phyloP scores from a whole-genome alignment of 2,113 vertebrate species.

The Psilopogon haemacephalus region DNA sequence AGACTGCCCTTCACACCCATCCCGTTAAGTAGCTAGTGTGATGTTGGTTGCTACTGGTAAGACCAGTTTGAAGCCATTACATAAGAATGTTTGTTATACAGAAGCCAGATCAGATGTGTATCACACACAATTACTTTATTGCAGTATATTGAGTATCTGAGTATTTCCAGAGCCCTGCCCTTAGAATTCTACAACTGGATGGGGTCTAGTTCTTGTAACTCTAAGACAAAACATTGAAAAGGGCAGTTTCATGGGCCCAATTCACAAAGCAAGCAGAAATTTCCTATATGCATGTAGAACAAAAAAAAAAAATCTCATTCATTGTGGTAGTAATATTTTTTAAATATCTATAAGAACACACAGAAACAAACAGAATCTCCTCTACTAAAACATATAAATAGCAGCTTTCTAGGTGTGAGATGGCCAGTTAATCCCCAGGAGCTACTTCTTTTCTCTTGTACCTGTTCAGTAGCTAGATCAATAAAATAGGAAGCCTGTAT shows the following conservation, averaged over 20 bases:
- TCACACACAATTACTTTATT: neutral
- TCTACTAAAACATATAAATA: neutral
- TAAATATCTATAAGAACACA: neutral
- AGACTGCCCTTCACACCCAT: slow-evolving; percentile 13
- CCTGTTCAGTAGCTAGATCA: neutral
- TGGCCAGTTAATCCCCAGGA: neutral
- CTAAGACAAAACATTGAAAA: neutral
- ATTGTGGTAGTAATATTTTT: neutral
- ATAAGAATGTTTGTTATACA: neutral
- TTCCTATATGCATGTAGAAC: neutral
- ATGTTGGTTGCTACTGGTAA: neutral
- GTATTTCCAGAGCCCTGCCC: neutral
- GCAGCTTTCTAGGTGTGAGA: neutral
- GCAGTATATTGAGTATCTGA: neutral
- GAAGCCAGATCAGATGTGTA: neutral
- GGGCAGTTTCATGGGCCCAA: neutral
- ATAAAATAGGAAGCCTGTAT: neutral
- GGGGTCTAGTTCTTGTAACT: neutral
- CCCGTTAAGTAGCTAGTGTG: neutral
- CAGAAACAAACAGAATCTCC: neutral
- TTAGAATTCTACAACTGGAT: neutral
- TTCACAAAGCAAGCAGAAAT: neutral
- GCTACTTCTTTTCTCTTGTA: neutral
- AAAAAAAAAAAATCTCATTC: neutral
- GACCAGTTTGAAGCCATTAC: neutral